Percentiles rank a stretch among this genome's conserved stretches.
Evolutionary conservation across 2,888 invertebrate genomes (phyloP).

Genomic region (Carabus problematicus): DNA sequence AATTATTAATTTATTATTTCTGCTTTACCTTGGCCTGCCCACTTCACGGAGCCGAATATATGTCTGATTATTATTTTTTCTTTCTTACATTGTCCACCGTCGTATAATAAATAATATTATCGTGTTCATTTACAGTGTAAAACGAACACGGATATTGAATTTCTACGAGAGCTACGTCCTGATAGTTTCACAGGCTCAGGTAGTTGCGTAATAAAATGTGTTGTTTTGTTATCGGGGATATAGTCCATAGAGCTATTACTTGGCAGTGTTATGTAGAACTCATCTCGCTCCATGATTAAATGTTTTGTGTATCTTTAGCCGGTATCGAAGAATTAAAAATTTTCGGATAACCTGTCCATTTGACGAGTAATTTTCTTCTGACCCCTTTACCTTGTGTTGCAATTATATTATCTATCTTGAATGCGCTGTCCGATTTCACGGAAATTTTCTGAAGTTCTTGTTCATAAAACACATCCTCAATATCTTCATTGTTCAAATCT

Average conservation of each 20-base stretch:
- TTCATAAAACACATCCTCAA: not conserved
- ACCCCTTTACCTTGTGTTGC: not conserved
- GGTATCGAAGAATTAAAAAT: not conserved
- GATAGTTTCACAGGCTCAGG: not conserved
- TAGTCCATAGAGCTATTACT: too few species aligned
- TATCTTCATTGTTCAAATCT: not conserved
- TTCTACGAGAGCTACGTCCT: too few species aligned
- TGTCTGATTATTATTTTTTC: too few species aligned
- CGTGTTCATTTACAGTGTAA: too few species aligned
- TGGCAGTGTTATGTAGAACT: not conserved
- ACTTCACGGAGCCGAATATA: too few species aligned
- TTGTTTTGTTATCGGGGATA: not conserved
- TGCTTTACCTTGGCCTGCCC: too few species aligned
- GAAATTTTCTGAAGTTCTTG: not conserved
- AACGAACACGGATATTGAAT: too few species aligned
- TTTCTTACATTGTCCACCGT: too few species aligned
- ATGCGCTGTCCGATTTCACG: not conserved
- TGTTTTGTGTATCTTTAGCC: not conserved
- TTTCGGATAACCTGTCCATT: too few species aligned
- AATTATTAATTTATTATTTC: too few species aligned
- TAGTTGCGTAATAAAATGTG: not conserved
- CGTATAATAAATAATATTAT: too few species aligned
- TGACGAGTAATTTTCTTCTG: not conserved
- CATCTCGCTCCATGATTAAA: not conserved
- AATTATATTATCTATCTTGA: not conserved